Evolutionary conservation across 1,140 invertebrate species (phyloP).

Genomic region (Homalodisca vitripennis): DNA sequence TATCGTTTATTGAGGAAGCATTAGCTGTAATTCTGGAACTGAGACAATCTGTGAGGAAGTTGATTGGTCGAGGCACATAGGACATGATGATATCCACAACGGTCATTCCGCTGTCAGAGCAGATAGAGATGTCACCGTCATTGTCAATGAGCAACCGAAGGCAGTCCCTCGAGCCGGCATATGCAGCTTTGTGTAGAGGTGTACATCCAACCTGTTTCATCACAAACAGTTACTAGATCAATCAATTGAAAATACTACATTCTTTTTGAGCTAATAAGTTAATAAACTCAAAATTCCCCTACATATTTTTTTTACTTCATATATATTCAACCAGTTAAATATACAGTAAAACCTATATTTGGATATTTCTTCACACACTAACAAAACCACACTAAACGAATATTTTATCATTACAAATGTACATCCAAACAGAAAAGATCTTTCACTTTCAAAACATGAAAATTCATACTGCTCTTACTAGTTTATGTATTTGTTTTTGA

Average conservation of each 20-base stretch:
- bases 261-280: neutral
- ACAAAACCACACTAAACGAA: too few relatives aligned
- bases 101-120: constrained; percentile 39
- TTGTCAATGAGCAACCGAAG: constrained; percentile 43
- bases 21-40: constrained; percentile 33
- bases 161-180: constrained; percentile 40
- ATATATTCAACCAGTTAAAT: too few relatives aligned
- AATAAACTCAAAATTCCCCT: too few relatives aligned
- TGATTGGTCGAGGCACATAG: constrained; percentile 39
- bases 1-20: constrained; percentile 26
- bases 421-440: too few relatives aligned
- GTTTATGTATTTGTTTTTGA: too few relatives aligned
- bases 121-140: constrained; percentile 44
- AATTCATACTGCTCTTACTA: too few relatives aligned
- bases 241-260: neutral
- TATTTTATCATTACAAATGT: too few relatives aligned
- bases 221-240: too few relatives aligned
- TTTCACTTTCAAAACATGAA: too few relatives aligned
- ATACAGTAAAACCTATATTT: too few relatives aligned
- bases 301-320: too few relatives aligned
- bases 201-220: constrained; percentile 36
- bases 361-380: too few relatives aligned
- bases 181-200: constrained; percentile 45
- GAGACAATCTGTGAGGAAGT: constrained; percentile 38
- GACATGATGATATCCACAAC: constrained; percentile 41